Percentiles rank a stretch among this genome's conserved stretches.
Evolutionary conservation across 2,888 invertebrate species (phyloP).

Genomic region (Yponomeuta cagnagella): DNA sequence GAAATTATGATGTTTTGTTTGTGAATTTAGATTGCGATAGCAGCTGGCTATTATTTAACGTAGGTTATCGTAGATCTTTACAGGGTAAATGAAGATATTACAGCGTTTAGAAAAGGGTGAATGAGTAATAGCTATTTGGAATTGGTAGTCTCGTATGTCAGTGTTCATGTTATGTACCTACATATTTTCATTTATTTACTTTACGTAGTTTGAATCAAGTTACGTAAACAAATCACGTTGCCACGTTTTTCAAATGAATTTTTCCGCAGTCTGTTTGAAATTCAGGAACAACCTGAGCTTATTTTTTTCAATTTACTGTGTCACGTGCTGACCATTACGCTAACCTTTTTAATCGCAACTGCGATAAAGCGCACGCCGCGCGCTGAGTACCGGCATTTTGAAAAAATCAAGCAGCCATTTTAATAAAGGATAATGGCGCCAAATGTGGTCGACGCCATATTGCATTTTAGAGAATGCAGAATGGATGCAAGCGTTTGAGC

Average conservation of each 20-base stretch:
- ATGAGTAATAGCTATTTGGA: too few relatives aligned
- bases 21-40: slow-evolving; percentile 9
- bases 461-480: slow-evolving; percentile 36
- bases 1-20: slow-evolving; percentile 30
- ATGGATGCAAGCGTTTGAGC: slow-evolving; percentile 34
- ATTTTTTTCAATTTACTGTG: not conserved
- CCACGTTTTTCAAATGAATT: not conserved
- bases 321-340: slow-evolving; percentile 36
- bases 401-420: slow-evolving; percentile 31
- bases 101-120: not conserved
- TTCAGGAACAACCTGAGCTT: not conserved
- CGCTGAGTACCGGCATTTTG: slow-evolving; percentile 36
- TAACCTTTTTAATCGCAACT: slow-evolving; percentile 29
- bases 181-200: too few relatives aligned
- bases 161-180: too few relatives aligned
- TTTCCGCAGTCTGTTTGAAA: not conserved
- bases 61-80: not conserved
- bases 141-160: too few relatives aligned
- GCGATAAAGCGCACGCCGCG: slow-evolving; percentile 47
- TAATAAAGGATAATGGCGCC: slow-evolving; percentile 35
- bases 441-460: slow-evolving; percentile 23
- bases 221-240: not conserved
- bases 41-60: not conserved
- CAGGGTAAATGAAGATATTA: not conserved
- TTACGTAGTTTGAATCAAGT: not conserved